These are phyloP conservation scores for Dolichallabes microphthalmus DNA, from an alignment of 2,113 vertebrate genomes.

Conservation along the genomic window DNA sequence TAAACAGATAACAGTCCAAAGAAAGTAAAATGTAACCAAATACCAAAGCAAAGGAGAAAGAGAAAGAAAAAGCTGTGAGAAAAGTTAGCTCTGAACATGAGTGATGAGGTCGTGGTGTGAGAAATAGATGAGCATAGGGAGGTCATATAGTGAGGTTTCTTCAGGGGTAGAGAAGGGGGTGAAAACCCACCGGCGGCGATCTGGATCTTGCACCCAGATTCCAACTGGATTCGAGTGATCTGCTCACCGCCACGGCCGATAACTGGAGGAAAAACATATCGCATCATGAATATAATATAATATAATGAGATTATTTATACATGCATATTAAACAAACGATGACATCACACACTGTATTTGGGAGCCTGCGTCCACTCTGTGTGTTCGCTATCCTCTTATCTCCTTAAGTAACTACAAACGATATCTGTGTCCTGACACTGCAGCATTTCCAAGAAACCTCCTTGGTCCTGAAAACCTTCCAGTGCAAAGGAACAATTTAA, in stretches of 20 bases:
- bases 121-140: background rate
- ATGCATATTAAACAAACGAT: background rate
- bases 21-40: background rate
- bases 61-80: background rate
- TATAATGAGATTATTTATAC: too few species aligned
- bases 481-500: background rate
- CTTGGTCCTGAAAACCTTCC: background rate
- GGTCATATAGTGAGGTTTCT: too few species aligned
- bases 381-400: too few species aligned
- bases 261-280: slow-evolving; percentile 68
- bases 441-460: too few species aligned
- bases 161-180: background rate
- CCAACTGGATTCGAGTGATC: slow-evolving; percentile 96
- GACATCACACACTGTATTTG: too few species aligned
- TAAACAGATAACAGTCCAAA: background rate
- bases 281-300: too few species aligned
- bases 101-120: background rate
- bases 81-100: background rate
- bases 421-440: too few species aligned
- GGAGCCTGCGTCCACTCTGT: too few species aligned
- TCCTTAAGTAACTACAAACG: too few species aligned
- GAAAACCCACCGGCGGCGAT: slow-evolving; percentile 87
- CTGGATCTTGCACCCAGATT: slow-evolving; percentile 99
- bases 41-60: background rate
- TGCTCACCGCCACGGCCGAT: slow-evolving; percentile 98